Percentiles rank a stretch among this genome's conserved stretches.
Evolutionary conservation across 2,888 invertebrate species (phyloP).

Genomic region (Zygothrica quintamaculata): DNA sequence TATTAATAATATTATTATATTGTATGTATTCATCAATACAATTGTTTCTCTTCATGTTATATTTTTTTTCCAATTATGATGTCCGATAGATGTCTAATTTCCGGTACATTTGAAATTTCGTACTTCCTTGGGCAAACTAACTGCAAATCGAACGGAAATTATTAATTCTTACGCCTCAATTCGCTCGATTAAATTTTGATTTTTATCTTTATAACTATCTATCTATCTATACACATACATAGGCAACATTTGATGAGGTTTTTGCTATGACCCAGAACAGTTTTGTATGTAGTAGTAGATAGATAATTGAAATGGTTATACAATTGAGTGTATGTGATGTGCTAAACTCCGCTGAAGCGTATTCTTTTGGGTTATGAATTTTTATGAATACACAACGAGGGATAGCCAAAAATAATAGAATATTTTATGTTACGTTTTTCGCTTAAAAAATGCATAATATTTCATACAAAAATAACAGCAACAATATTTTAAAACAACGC

Average conservation of each 20-base stretch:
- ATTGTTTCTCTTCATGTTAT: not conserved
- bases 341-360: constrained; percentile 44
- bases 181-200: constrained; percentile 76
- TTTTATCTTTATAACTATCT: constrained; percentile 49
- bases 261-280: constrained; percentile 25
- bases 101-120: constrained; percentile 39
- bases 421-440: constrained; percentile 45
- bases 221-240: too few species aligned
- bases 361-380: constrained; percentile 65
- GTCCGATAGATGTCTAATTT: constrained; percentile 41
- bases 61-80: constrained; percentile 28
- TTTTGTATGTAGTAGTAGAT: constrained; percentile 38
- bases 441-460: constrained; percentile 45
- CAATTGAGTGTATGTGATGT: constrained; percentile 22
- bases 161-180: constrained; percentile 76
- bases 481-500: too few species aligned
- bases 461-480: constrained; percentile 4
- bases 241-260: constrained; percentile 49
- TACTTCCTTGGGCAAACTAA: constrained; percentile 30
- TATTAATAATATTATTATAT: too few species aligned
- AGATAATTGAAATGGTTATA: constrained; percentile 63
- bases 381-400: constrained; percentile 54
- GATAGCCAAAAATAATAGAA: constrained; percentile 58
- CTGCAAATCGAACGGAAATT: constrained; percentile 64
- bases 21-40: not conserved